Evolutionary conservation across 92 coral and sea anemone genomes (phyloP), one percentile per base, ranked within the genome.

Genomic region (Heliopora coerulea): DNA sequence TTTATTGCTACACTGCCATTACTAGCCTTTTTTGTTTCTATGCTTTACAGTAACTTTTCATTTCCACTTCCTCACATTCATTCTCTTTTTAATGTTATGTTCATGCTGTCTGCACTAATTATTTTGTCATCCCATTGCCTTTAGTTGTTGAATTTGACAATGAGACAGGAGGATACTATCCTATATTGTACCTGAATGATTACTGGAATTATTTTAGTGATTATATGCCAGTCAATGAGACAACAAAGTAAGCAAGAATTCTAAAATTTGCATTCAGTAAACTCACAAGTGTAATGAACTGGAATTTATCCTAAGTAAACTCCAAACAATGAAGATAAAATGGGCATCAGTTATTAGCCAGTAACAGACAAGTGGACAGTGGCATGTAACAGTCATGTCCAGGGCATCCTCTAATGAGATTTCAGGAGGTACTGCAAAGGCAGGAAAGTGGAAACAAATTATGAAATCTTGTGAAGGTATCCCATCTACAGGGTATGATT

Each of bases 181-280:
- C 99, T 25, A 72, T 95, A 3, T 56, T 95, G 75, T 95, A 88
- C 72, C 82, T 95, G 42, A 95, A 95, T 81, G 91, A 74, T 56
- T 95, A 95, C 80, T 95, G 99, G 99, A 95, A 95, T 63, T 79
- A 90, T 18, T 89, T 84, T 40, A 88, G 99, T 73, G 99, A 95
- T 9, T 88, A 95, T 73, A 95, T 95, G 99, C 99, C 99, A 3
- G 81, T 95, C 75, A 95, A 95, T 65, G 99, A 90, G 39, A 95
- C 99, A 26, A 95, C 99, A 25, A 89, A 87, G 99, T 95, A 83
- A 90, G 99, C 37, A 27, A 8, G 23, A 52, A 27, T 19, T 19
- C 19, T 27, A 60, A 8, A 19, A 24, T 24, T 24, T 67, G 63
- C 17, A 20, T 2, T 74, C 46, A 34, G 62, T 20, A 42, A 11